Evolutionary conservation across 92 coral and sea anemone species (phyloP), one percentile per base, ranked within the genome.

Genomic region (Palythoa heliodiscus): DNA sequence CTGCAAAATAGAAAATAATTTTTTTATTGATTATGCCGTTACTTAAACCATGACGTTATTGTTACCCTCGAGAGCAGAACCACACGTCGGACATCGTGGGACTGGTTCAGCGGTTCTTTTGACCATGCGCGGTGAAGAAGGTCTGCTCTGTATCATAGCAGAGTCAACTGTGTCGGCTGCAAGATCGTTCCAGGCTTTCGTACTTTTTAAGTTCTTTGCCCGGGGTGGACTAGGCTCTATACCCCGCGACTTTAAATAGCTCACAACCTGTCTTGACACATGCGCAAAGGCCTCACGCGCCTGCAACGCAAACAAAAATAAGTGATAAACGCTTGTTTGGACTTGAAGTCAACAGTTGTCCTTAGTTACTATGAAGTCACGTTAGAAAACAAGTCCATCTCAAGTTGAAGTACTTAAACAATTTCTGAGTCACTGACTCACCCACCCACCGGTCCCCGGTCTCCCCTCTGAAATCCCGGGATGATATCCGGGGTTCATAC

Each of bases 281-380:
- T 88, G 89, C 15, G 98, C 98, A 15, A 92, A 87, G 53, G 89
- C 89, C 54, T 94, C 98, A 25, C 95, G 95, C n/a, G 93, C 98
- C 95, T 94, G 77, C 19, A 55, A 72, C 23, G 40, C 15, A 39
- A 64, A 78, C 52, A n/a, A 12, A 43, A 11, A 74, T 50, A 22
- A 35, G 15, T 66, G 12, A 71, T 16, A 69, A 64, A 24, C 14
- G 43, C 7, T 37, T n/a, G 43, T 5, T 43, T 43, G 50, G 50
- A 43, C 5, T 43, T 43, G 50, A 43, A 7, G 7, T 29, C 35
- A n/a, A 43, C 48, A 5, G 50, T 43, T 43, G 50, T 43, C 50
- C 50, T 43, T 43, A 8, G 50, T 1, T 43, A 43, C 50, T 43
- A 6, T 43, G 50, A 43, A 43, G 6, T 43, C 50, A 43, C 50